Evolutionary conservation across 2,113 vertebrate genomes (phyloP).

Genomic region (Xenopus tropicalis): UCB_Xtro_10.0 CM004443.2:175378501-175379000

Average conservation of each 20-base stretch:
- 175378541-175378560: constrained; percentile 25
- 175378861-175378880: too few species aligned
- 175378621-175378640: constrained; percentile 58
- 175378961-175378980: too few species aligned
- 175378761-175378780: constrained; percentile 76
- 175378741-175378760: constrained; percentile 76
- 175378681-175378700: constrained; percentile 76
- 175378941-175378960: too few species aligned
- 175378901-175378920: too few species aligned
- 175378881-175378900: too few species aligned
- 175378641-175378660: constrained; percentile 62
- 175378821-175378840: too few species aligned
- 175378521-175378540: too few species aligned
- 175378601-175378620: constrained; percentile 56
- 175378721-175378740: constrained; percentile 76
- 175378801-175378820: too few species aligned
- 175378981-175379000: too few species aligned
- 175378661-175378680: constrained; percentile 70
- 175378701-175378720: constrained; percentile 79
- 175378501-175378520: too few species aligned
- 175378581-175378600: constrained; percentile 62
- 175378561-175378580: constrained; percentile 56
- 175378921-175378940: too few species aligned
- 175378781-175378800: neutral
- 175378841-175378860: too few species aligned